Conservation (phyloP, 2,113 vertebrate species). For the Pedetes capensis region DNA sequence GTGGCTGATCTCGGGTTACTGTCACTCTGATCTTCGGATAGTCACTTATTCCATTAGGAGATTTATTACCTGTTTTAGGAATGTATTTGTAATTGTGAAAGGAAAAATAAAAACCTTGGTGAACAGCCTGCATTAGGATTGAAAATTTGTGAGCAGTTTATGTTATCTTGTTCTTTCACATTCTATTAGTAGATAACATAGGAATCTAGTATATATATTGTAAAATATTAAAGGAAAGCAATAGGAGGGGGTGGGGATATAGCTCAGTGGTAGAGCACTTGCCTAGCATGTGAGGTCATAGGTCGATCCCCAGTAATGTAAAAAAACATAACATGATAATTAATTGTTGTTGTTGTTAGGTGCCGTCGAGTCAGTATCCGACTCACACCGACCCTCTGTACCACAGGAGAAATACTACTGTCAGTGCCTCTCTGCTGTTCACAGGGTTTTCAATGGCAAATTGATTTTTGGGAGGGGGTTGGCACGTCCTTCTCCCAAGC, state of each 20-base stretch:
- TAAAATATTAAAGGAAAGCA: conserved; percentile 16
- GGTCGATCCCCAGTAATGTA: background rate
- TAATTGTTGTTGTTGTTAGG: too few species aligned
- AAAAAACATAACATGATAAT: background rate
- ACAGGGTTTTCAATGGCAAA: too few species aligned
- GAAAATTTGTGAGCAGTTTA: background rate
- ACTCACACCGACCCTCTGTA: too few species aligned
- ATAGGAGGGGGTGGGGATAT: background rate
- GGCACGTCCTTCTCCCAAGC: too few species aligned
- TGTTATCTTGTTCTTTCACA: background rate
- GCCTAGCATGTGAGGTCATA: background rate
- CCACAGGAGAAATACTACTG: too few species aligned
- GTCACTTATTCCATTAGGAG: conserved; percentile 71
- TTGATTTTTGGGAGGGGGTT: too few species aligned
- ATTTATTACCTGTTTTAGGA: conserved; percentile 71
- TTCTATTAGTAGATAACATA: background rate
- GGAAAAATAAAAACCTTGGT: background rate
- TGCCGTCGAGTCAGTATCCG: too few species aligned
- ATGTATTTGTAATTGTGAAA: conserved; percentile 46
- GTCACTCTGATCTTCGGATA: conserved; percentile 76
- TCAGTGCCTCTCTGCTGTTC: too few species aligned
- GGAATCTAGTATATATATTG: background rate
- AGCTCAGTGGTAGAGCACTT: background rate
- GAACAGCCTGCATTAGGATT: background rate
- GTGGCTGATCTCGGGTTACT: conserved; percentile 57